phyloP scores from a whole-genome alignment of 2,888 invertebrate species.

The Atherix ibis region DNA sequence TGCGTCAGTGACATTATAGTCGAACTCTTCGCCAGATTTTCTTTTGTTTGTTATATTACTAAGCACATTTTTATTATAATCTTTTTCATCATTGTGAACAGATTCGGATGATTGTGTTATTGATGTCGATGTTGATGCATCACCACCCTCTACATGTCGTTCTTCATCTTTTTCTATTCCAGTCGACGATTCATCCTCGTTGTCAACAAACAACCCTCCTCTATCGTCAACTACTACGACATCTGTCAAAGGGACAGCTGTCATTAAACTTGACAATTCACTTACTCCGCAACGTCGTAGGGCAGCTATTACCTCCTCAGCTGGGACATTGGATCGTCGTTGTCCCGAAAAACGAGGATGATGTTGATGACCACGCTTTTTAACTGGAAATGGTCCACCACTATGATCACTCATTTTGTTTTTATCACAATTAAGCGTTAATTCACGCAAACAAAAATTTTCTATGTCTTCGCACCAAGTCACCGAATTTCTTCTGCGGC shows the following conservation, averaged over 20 bases:
- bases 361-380: slow-evolving; percentile 58
- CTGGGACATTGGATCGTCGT: slow-evolving; percentile 38
- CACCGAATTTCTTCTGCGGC: slow-evolving; percentile 7
- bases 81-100: slow-evolving; percentile 1
- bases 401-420: slow-evolving; percentile 18
- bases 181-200: background rate
- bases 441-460: background rate
- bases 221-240: slow-evolving; percentile 4
- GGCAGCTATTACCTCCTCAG: slow-evolving; percentile 31
- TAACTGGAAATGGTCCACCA: slow-evolving; percentile 14
- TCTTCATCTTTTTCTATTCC: background rate
- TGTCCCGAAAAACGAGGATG: slow-evolving; percentile 52
- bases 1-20: background rate
- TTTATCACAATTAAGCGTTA: slow-evolving; percentile 8
- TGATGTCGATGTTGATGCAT: slow-evolving; percentile 2
- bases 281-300: slow-evolving; percentile 28
- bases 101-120: background rate
- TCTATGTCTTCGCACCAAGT: background rate
- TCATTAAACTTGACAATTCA: slow-evolving; percentile 22
- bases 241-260: slow-evolving; percentile 4
- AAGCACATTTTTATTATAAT: slow-evolving; percentile 2
- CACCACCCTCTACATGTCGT: slow-evolving; percentile 1
- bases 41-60: slow-evolving; percentile 5
- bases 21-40: no score
- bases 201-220: slow-evolving; percentile 3